Conservation (phyloP, 2,797 vertebrate genomes). For the Crenuchus spilurus region DNA sequence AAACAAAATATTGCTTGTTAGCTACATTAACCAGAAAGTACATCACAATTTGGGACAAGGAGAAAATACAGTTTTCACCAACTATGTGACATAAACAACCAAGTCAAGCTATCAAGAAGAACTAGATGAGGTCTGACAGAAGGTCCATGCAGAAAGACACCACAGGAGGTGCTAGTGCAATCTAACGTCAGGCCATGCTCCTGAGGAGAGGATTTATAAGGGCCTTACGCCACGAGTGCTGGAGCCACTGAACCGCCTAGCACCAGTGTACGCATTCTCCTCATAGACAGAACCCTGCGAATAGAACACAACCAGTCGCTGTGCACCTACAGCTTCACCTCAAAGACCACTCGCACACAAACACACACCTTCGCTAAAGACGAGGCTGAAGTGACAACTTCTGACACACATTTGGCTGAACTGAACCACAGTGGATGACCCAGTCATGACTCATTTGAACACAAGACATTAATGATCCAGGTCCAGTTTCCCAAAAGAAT, state of each 20-base stretch:
- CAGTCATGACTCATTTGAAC: not conserved
- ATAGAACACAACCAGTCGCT: slow-evolving; percentile 42
- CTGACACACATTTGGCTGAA: too few relatives aligned
- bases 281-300: slow-evolving; percentile 74
- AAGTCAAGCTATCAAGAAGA: slow-evolving; percentile 13
- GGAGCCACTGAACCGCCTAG: slow-evolving; percentile 72
- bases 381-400: too few relatives aligned
- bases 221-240: slow-evolving; percentile 77
- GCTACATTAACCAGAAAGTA: not conserved
- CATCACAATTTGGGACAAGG: not conserved
- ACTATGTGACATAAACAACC: not conserved
- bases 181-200: slow-evolving; percentile 15
- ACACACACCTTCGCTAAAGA: too few relatives aligned
- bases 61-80: not conserved
- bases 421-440: not conserved
- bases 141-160: not conserved
- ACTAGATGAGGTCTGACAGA: not conserved
- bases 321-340: not conserved
- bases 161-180: not conserved
- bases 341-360: not conserved
- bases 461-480: not conserved
- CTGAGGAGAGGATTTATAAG: slow-evolving; percentile 26
- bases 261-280: slow-evolving; percentile 66
- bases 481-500: not conserved
- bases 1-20: not conserved